Conservation (phyloP, 2,113 vertebrate genomes). For the Coptodon rendalli region DNA sequence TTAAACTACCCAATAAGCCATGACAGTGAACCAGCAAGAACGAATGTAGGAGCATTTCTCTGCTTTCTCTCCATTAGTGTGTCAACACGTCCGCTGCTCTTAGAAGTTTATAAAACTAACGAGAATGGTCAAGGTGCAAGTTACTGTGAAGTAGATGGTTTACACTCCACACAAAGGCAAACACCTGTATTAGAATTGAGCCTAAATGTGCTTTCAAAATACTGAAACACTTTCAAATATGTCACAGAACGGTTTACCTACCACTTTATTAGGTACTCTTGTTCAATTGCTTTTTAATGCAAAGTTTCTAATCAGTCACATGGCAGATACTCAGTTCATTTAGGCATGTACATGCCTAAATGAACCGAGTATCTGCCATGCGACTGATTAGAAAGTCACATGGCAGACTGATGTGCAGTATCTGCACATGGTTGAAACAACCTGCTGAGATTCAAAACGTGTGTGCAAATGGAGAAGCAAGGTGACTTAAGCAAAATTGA, state of each 20-base stretch:
- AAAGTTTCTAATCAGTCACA: neutral
- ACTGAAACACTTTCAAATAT: neutral
- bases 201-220: neutral
- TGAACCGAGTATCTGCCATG: neutral
- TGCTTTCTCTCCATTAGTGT: neutral
- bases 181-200: neutral
- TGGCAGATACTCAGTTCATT: neutral
- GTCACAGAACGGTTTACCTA: neutral
- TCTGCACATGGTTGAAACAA: neutral
- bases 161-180: neutral
- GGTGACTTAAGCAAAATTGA: neutral
- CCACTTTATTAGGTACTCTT: neutral
- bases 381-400: neutral
- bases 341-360: neutral
- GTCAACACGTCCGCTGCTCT: neutral
- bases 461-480: neutral
- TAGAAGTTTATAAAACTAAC: neutral
- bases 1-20: neutral
- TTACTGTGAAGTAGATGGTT: neutral
- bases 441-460: neutral
- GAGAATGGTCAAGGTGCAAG: neutral
- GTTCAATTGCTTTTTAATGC: neutral
- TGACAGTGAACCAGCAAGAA: neutral
- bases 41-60: neutral
- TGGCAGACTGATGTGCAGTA: neutral